These are phyloP conservation scores for Harpalus rubripes DNA, from an alignment of 2,888 invertebrate species.

Conservation along the genomic window DNA sequence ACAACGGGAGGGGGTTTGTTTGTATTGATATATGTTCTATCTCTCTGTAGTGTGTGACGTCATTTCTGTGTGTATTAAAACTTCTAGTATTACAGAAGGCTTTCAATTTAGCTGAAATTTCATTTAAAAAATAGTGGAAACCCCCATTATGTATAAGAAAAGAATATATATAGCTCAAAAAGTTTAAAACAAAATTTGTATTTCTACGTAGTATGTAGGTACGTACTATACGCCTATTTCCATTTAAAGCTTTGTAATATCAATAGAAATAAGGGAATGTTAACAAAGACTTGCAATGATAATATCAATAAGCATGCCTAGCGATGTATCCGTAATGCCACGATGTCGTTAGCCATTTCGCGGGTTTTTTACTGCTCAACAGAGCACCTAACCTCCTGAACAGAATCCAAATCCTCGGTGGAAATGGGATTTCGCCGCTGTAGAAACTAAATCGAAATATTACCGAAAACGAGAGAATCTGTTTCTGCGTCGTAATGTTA, in stretches of 20 bases:
- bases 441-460: conserved; percentile 58
- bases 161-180: too few relatives aligned
- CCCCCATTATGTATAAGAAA: too few relatives aligned
- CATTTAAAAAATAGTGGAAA: too few relatives aligned
- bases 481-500: conserved; percentile 55
- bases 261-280: conserved; percentile 15
- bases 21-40: too few relatives aligned
- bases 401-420: conserved; percentile 15
- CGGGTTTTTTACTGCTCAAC: conserved; percentile 23
- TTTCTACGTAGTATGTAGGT: too few relatives aligned
- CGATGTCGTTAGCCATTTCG: conserved; percentile 18
- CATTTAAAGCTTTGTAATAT: background rate
- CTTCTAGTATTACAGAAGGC: too few relatives aligned
- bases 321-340: conserved; percentile 1
- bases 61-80: too few relatives aligned
- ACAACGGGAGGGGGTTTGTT: too few relatives aligned
- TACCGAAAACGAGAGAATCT: conserved; percentile 57
- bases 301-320: conserved; percentile 19
- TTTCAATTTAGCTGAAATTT: too few relatives aligned
- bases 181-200: too few relatives aligned
- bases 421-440: conserved; percentile 52
- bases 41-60: too few relatives aligned
- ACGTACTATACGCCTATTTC: too few relatives aligned
- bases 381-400: conserved; percentile 19
- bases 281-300: conserved; percentile 36